Conservation (phyloP, 2,113 vertebrate genomes). For the Sinocyclocheilus anshuiensis region DNA sequence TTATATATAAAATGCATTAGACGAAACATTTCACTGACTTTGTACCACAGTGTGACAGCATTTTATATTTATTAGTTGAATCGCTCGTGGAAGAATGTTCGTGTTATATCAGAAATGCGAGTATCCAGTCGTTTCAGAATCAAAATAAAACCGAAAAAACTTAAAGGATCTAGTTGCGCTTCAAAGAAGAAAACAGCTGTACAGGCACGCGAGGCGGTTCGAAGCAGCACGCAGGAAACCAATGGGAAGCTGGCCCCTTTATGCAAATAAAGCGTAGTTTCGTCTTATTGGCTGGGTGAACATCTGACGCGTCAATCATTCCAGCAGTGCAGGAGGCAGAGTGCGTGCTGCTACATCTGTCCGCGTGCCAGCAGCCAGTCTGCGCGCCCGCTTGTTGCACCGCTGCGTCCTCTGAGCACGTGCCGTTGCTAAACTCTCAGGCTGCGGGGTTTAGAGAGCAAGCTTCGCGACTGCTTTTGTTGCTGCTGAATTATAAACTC, state of each 20-base stretch:
- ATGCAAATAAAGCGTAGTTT: conserved; percentile 68
- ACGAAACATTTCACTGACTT: too few species aligned
- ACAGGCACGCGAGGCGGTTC: conserved; percentile 81
- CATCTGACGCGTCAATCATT: conserved; percentile 76
- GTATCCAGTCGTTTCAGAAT: background rate
- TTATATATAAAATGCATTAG: too few species aligned
- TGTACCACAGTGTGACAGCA: background rate
- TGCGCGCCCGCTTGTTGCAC: conserved; percentile 65
- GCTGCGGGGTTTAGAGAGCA: conserved; percentile 37
- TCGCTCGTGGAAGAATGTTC: background rate
- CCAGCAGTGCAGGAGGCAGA: conserved; percentile 62
- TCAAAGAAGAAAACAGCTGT: conserved; percentile 68
- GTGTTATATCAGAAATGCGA: background rate
- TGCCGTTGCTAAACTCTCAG: conserved; percentile 71
- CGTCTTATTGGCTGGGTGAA: conserved; percentile 73
- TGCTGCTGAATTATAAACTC: background rate
- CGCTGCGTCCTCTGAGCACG: conserved; percentile 76
- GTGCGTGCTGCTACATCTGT: conserved; percentile 71
- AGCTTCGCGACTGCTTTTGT: background rate
- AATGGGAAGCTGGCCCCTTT: conserved; percentile 68
- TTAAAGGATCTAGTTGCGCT: conserved; percentile 50
- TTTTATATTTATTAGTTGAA: background rate
- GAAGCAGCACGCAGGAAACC: conserved; percentile 73
- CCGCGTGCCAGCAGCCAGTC: conserved; percentile 80
- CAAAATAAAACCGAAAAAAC: conserved; percentile 7